Conservation (phyloP, 1,140 invertebrate genomes). For the Saxidomus purpurata region DNA sequence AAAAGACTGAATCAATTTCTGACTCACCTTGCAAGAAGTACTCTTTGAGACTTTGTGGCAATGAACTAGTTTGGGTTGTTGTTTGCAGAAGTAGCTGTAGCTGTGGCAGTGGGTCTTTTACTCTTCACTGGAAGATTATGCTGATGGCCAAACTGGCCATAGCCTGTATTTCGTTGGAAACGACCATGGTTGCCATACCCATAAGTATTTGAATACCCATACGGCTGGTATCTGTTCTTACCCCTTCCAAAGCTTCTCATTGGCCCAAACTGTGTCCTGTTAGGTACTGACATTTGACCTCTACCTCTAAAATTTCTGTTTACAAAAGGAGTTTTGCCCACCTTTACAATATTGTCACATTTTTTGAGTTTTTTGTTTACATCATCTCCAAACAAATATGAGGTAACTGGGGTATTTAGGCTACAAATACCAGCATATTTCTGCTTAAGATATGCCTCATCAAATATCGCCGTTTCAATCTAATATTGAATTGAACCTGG, state of each 20-base stretch:
- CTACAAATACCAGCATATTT: constrained; percentile 12
- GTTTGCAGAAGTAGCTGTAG: neutral
- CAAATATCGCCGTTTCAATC: neutral
- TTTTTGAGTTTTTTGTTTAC: neutral
- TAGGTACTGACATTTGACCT: neutral
- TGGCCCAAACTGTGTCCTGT: neutral
- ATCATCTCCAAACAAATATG: neutral
- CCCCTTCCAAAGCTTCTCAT: neutral
- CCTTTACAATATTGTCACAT: neutral
- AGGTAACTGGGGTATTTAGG: neutral
- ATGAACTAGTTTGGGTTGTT: too few relatives aligned
- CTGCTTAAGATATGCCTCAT: constrained; percentile 6
- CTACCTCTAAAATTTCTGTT: neutral
- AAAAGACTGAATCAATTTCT: constrained; percentile 3
- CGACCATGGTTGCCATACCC: too few relatives aligned
- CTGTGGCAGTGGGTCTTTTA: too few relatives aligned
- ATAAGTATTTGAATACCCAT: too few relatives aligned
- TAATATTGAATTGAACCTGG: neutral
- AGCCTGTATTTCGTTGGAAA: too few relatives aligned
- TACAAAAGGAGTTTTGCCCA: neutral
- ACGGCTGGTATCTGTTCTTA: too few relatives aligned
- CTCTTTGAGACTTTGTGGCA: too few relatives aligned
- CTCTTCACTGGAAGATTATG: neutral
- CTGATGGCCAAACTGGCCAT: neutral
- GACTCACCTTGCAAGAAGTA: neutral